Conservation (phyloP, 2,888 invertebrate species). For the Osmoderma eremita region DNA sequence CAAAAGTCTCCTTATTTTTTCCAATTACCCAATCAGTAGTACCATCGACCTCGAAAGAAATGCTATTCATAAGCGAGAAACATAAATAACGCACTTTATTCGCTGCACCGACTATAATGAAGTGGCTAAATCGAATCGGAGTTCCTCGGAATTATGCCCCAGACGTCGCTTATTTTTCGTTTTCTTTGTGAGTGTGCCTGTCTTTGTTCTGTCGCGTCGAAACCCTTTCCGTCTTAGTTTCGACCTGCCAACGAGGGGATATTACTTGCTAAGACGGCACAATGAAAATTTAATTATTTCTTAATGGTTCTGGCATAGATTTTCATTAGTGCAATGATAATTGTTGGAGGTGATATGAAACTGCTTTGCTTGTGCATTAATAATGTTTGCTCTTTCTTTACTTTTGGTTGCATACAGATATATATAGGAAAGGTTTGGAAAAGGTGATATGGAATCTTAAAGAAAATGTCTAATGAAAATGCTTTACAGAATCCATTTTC, state of each 20-base stretch:
- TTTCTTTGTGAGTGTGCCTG: not conserved
- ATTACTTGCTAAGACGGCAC: constrained; percentile 10
- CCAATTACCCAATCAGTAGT: constrained; percentile 37
- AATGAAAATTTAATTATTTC: constrained; percentile 24
- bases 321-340: not conserved
- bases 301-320: constrained; percentile 10
- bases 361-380: no score
- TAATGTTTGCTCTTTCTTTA: no score
- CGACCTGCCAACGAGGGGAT: not conserved
- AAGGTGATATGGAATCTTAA: no score
- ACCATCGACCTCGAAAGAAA: constrained; percentile 33
- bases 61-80: constrained; percentile 32
- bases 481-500: no score
- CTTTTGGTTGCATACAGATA: no score
- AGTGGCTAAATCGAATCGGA: constrained; percentile 29
- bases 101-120: constrained; percentile 21
- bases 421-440: no score
- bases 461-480: no score
- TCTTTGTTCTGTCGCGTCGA: constrained; percentile 1
- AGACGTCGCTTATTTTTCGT: constrained; percentile 10
- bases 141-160: constrained; percentile 5
- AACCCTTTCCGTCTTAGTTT: not conserved
- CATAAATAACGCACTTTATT: constrained; percentile 33
- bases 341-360: no score
- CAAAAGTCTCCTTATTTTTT: constrained; percentile 21